Evolutionary conservation across 2,888 invertebrate genomes (phyloP).

Genomic region (Lamproptera curius): DNA sequence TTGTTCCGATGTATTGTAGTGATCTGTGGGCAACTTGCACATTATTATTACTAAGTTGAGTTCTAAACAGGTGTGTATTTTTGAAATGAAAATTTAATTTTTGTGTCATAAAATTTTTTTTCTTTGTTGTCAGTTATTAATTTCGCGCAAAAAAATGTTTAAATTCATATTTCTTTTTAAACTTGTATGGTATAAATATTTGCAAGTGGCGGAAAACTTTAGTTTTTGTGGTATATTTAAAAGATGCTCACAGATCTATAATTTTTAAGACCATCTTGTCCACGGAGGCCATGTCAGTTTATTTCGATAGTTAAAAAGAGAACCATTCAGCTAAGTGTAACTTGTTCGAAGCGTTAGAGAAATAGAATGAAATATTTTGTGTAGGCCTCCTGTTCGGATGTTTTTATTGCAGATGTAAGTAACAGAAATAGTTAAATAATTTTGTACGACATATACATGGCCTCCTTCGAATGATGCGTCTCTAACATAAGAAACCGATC

Average conservation of each 20-base stretch:
- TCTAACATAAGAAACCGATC: constrained; percentile 52
- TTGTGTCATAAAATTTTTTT: no score
- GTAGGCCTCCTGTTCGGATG: constrained; percentile 5
- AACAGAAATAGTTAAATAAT: no score
- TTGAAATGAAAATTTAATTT: no score
- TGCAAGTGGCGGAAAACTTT: no score
- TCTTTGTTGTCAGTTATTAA: no score
- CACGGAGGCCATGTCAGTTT: constrained; percentile 21
- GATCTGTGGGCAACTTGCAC: constrained; percentile 51
- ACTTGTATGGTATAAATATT: no score
- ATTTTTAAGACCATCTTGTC: constrained; percentile 40
- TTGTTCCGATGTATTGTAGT: constrained; percentile 32
- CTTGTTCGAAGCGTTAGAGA: neutral
- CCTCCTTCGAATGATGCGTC: constrained; percentile 51
- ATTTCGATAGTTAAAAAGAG: neutral
- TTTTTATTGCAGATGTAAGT: no score
- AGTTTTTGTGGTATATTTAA: no score
- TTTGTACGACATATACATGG: constrained; percentile 22
- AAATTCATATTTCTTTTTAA: no score
- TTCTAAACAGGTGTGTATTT: no score
- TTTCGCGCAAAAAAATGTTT: no score
- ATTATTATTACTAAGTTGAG: neutral
- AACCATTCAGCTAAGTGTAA: no score
- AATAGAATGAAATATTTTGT: constrained; percentile 19
- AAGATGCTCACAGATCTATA: constrained; percentile 43